Evolutionary conservation across 1,140 invertebrate species (phyloP).

Genomic region (Belonocnema kinseyi): DNA sequence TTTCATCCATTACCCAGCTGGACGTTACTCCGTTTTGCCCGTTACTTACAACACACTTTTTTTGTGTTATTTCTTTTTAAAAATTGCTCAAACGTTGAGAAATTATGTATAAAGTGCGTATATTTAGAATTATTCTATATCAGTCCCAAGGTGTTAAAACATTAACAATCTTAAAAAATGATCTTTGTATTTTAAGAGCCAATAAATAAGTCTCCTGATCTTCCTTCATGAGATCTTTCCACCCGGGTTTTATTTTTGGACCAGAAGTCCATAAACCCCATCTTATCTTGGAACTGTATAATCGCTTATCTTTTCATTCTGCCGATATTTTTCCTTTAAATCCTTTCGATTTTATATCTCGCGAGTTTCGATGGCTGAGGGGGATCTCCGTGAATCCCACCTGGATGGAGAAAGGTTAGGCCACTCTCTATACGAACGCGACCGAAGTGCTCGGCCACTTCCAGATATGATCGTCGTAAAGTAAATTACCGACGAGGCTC

Average conservation of each 20-base stretch:
- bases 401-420: slow-evolving; percentile 32
- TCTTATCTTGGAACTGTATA: background rate
- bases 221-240: background rate
- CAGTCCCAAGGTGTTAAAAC: too few species aligned
- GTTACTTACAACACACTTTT: too few species aligned
- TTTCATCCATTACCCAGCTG: too few species aligned
- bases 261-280: slow-evolving; percentile 7
- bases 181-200: background rate
- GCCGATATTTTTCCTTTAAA: slow-evolving; percentile 32
- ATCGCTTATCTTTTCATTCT: slow-evolving; percentile 11
- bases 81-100: too few species aligned
- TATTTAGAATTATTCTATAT: too few species aligned
- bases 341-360: slow-evolving; percentile 2
- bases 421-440: slow-evolving; percentile 40
- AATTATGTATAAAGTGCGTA: too few species aligned
- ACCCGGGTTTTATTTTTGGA: background rate
- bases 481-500: slow-evolving; percentile 60
- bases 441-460: slow-evolving; percentile 56
- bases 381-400: background rate
- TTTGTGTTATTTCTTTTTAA: too few species aligned
- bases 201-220: background rate
- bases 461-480: slow-evolving; percentile 67
- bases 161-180: too few species aligned
- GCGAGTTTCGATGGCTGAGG: slow-evolving; percentile 7
- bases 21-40: too few species aligned